Evolutionary conservation across 1,140 invertebrate genomes (phyloP), one percentile per base, ranked within the genome.

Genomic region (Monochamus saltuarius): DNA sequence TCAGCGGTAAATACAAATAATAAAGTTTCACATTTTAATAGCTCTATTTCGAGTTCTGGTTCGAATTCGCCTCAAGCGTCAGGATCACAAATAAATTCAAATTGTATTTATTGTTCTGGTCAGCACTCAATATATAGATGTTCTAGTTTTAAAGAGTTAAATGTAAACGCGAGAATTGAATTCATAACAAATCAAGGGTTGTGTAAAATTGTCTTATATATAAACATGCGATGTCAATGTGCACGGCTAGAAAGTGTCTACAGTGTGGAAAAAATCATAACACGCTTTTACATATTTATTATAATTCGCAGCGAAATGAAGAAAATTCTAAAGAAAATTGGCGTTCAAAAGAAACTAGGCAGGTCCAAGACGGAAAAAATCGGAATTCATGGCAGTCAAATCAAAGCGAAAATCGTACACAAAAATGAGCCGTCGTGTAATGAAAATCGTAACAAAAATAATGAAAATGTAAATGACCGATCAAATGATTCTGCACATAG

Each of bases 201-300:
- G 14, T 47, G 45, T 19, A 47, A 47, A 47, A 47, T 19, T 47
- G 45, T 19, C 19, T 47, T 2, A 47, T 47, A 17, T 13, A 47
- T 17, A 29, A 47, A 47, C 14, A 47, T 47, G 11, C 45, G 13
- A 17, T 14, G 22, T 47, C 22, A 11, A 17, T 19, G 1, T 47
- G 45, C 13, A 47, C 45, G 1, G 13, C 4, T 17, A 47, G 22
- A 47, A 47, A 19, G 14, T 47, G 45, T 19, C 7, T 47, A 11
- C 45, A 47, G 45, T 47, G 45, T 17, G 45, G 45, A 22, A 47
- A 14, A 19, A 47, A 14, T 4, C 45, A 47, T 47, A 47, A 47
- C 22, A 47, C 45, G 13, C 45, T 47, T 22, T 47, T 47, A 14
- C 45, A 47, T 9, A 47, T 47, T 47, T 4, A 47, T 47, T 47